These are phyloP conservation scores for Drymonia ruficornis DNA, from an alignment of 2,888 invertebrate genomes.

Conservation along the genomic window DNA sequence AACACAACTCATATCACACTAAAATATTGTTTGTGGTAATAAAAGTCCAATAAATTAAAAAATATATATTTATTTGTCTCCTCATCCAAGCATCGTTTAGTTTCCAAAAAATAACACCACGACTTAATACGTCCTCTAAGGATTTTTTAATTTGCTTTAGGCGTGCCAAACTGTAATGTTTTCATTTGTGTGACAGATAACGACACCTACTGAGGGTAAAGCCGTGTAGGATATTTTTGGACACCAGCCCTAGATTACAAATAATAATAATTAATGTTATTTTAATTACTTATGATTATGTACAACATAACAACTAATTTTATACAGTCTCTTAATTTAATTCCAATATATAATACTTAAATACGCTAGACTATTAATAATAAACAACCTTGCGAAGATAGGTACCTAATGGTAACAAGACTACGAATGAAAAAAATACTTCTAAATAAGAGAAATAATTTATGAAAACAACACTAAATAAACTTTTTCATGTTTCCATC, in stretches of 20 bases:
- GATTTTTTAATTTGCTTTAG: no score
- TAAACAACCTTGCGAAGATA: not conserved
- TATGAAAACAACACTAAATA: no score
- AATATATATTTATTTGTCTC: conserved; percentile 40
- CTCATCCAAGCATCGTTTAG: conserved; percentile 25
- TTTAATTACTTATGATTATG: conserved; percentile 17
- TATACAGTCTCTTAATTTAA: conserved; percentile 39
- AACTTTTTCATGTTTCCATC: no score
- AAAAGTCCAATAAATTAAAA: conserved; percentile 32
- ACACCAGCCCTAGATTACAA: no score
- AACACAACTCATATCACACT: not conserved
- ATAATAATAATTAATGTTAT: no score
- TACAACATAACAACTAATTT: conserved; percentile 30
- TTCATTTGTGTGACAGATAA: no score
- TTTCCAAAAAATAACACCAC: conserved; percentile 32
- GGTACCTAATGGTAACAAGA: not conserved
- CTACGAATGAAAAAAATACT: not conserved
- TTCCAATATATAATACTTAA: conserved; percentile 11
- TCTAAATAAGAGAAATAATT: no score
- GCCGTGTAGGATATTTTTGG: no score
- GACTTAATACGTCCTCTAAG: no score
- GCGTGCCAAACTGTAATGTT: no score
- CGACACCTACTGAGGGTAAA: no score
- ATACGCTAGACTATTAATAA: not conserved
- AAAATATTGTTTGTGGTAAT: conserved; percentile 3